Conservation (phyloP, 2,797 vertebrate species). For the Borostomias antarcticus region DNA sequence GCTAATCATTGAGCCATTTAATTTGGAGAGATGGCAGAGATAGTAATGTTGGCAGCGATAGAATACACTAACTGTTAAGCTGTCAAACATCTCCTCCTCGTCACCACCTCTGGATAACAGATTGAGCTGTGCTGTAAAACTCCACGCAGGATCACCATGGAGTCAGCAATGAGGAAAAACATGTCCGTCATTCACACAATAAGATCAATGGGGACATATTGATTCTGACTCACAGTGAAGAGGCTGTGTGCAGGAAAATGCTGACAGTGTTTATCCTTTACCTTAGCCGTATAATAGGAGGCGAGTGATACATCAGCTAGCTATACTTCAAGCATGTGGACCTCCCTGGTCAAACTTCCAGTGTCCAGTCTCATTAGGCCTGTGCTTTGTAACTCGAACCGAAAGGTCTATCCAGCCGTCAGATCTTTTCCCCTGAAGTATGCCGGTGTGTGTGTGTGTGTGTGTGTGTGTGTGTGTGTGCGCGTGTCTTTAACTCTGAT, state of each 20-base stretch:
- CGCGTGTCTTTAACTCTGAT: slow-evolving; percentile 31
- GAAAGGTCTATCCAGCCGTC: background rate
- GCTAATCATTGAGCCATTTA: background rate
- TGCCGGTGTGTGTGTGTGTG: background rate
- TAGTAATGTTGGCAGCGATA: slow-evolving; percentile 34
- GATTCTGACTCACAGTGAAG: slow-evolving; percentile 25
- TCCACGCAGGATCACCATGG: slow-evolving; percentile 12
- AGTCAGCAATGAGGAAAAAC: slow-evolving; percentile 26
- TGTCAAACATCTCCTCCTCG: slow-evolving; percentile 33
- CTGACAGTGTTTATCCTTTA: slow-evolving; percentile 15
- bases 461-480: slow-evolving; percentile 13
- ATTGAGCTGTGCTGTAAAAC: slow-evolving; percentile 38
- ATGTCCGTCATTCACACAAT: slow-evolving; percentile 38
- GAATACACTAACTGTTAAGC: slow-evolving; percentile 27
- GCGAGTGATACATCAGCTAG: slow-evolving; percentile 20
- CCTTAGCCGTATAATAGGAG: slow-evolving; percentile 12
- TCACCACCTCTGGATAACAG: slow-evolving; percentile 35
- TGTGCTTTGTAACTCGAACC: slow-evolving; percentile 23
- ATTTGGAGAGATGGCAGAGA: slow-evolving; percentile 26
- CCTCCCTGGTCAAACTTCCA: slow-evolving; percentile 13
- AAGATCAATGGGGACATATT: slow-evolving; percentile 42
- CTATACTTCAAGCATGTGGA: slow-evolving; percentile 30
- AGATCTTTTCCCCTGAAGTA: background rate
- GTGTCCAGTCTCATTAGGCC: slow-evolving; percentile 7
- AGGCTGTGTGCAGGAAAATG: slow-evolving; percentile 20